Conservation (phyloP, 2,888 invertebrate genomes). For the Terebella lapidaria region DNA sequence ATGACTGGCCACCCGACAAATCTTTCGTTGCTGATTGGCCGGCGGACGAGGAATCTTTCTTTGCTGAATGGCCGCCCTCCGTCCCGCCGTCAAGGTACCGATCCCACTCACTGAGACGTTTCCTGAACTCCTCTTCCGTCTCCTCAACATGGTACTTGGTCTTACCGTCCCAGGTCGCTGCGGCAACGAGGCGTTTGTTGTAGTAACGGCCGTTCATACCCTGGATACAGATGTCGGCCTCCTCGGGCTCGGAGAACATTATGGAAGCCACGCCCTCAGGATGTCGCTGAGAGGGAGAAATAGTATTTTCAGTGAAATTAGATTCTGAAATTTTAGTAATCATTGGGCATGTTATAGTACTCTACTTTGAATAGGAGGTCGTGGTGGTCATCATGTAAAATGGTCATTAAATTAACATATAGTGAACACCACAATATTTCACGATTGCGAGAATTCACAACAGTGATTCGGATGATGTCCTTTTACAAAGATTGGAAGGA, state of each 20-base stretch:
- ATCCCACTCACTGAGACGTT: constrained; percentile 82
- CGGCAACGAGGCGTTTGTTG: constrained; percentile 66
- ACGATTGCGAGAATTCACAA: too few species aligned
- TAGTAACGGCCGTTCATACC: constrained; percentile 72
- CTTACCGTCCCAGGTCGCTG: constrained; percentile 91
- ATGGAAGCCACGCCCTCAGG: constrained; percentile 92
- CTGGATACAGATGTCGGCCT: constrained; percentile 83
- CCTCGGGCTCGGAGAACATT: constrained; percentile 81
- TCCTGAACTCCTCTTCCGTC: constrained; percentile 78
- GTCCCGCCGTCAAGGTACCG: too few species aligned
- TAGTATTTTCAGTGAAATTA: neutral
- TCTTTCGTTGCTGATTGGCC: too few species aligned
- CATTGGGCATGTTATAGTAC: neutral
- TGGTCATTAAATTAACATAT: too few species aligned
- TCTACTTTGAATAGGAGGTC: too few species aligned
- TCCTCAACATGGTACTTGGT: constrained; percentile 85
- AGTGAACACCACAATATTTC: too few species aligned
- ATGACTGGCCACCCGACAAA: too few species aligned
- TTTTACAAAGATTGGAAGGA: too few species aligned
- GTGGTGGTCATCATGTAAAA: too few species aligned
- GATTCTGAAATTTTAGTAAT: neutral
- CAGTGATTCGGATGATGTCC: too few species aligned
- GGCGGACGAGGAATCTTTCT: too few species aligned
- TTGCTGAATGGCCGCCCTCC: too few species aligned
- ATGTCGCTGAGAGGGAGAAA: constrained; percentile 63